Conservation (phyloP, 2,113 vertebrate genomes). For the Phalacrocorax carbo region DNA sequence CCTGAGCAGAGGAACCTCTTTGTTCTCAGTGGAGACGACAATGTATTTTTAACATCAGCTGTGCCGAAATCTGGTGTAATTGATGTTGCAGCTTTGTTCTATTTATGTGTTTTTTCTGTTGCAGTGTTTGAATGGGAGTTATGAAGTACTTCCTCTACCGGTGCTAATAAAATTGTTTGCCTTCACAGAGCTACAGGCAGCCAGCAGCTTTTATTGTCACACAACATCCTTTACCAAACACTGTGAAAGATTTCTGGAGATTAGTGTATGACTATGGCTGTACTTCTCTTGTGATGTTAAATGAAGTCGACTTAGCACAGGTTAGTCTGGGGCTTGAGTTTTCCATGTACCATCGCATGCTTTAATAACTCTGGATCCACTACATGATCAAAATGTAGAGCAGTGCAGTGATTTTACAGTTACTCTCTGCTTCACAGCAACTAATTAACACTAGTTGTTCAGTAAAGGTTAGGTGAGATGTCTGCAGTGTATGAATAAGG, state of each 20-base stretch:
- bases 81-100: neutral
- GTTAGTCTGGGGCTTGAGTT: slow-evolving; percentile 65
- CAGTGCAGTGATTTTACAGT: neutral
- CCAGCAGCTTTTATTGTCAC: slow-evolving; percentile 98
- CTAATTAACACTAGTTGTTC: neutral
- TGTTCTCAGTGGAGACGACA: neutral
- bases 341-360: rapidly evolving
- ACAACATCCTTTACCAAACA: slow-evolving; percentile 96
- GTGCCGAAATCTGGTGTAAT: neutral
- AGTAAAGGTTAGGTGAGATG: neutral
- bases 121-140: neutral
- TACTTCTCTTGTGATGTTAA: slow-evolving; percentile 97
- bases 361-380: neutral
- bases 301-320: slow-evolving; percentile 96
- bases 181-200: slow-evolving; percentile 93
- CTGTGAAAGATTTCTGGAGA: slow-evolving; percentile 99
- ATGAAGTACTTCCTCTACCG: neutral
- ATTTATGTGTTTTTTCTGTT: neutral
- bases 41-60: neutral
- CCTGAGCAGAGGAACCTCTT: neutral
- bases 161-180: slow-evolving; percentile 5
- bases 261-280: slow-evolving; percentile 98
- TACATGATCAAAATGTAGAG: neutral
- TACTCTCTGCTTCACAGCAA: neutral
- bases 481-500: neutral